These are phyloP conservation scores for Dermolepida albohirtum DNA, from an alignment of 2,888 invertebrate genomes.

Conservation along the genomic window DNA sequence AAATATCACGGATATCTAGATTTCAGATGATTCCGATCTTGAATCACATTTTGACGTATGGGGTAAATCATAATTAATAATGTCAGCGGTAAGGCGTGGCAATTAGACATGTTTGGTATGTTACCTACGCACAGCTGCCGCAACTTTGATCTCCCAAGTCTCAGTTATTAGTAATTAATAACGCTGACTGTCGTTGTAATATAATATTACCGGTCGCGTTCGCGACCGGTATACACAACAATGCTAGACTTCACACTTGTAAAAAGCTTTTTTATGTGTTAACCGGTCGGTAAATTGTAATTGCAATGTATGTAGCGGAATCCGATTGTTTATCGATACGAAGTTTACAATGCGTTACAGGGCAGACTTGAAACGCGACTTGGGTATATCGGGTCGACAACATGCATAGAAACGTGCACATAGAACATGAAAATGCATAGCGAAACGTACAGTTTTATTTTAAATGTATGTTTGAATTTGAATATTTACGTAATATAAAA, in stretches of 20 bases:
- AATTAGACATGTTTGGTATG: conserved; percentile 49
- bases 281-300: conserved; percentile 37
- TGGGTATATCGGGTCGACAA: conserved; percentile 46
- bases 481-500: too few species aligned
- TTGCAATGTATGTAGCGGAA: conserved; percentile 45
- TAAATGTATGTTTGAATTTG: not conserved
- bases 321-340: conserved; percentile 51
- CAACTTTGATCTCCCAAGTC: conserved; percentile 48
- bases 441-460: not conserved
- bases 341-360: conserved; percentile 46
- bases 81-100: conserved; percentile 49
- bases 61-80: conserved; percentile 47
- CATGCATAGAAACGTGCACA: conserved; percentile 35
- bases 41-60: not conserved
- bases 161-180: conserved; percentile 49
- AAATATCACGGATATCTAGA: too few species aligned
- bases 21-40: too few species aligned
- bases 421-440: not conserved
- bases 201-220: conserved; percentile 42
- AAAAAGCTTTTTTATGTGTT: conserved; percentile 39
- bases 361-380: conserved; percentile 39
- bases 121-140: conserved; percentile 49
- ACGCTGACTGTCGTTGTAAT: conserved; percentile 44
- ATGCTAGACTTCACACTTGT: conserved; percentile 35
- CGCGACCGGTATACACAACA: conserved; percentile 30